phyloP scores from a whole-genome alignment of 2,113 vertebrate genomes.

The Anoplopoma fimbria region DNA sequence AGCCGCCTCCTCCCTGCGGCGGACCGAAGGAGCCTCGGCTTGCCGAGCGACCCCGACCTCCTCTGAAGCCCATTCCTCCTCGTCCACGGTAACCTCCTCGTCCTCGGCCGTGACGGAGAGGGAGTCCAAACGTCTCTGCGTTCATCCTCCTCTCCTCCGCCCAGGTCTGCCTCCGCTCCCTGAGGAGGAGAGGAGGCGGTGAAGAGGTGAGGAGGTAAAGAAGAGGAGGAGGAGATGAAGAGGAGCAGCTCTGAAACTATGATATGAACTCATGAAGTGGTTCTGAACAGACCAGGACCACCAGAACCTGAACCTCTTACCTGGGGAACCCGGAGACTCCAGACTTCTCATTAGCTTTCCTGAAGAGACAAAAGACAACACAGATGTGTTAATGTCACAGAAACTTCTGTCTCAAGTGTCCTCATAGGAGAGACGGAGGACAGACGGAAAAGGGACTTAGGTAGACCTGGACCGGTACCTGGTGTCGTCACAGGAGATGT shows the following conservation, averaged over 20 bases:
- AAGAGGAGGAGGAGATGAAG: not conserved
- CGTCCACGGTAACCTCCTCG: constrained; percentile 89
- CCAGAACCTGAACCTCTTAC: constrained; percentile 43
- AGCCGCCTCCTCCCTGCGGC: constrained; percentile 83
- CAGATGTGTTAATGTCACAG: not conserved
- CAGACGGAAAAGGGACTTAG: too few relatives aligned
- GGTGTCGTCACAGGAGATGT: constrained; percentile 97
- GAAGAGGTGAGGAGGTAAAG: not conserved
- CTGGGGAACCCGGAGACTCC: constrained; percentile 68
- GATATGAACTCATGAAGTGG: too few relatives aligned
- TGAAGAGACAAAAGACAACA: constrained; percentile 30
- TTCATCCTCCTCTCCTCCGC: constrained; percentile 93
- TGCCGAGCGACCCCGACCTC: constrained; percentile 86
- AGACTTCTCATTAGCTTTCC: constrained; percentile 76
- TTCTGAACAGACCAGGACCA: too few relatives aligned
- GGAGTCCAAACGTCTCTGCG: constrained; percentile 93
- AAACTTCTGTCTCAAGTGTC: too few relatives aligned
- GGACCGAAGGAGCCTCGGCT: constrained; percentile 85
- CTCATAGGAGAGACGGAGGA: too few relatives aligned
- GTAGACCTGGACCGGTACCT: constrained; percentile 89
- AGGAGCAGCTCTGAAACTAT: not conserved
- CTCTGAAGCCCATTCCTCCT: constrained; percentile 88
- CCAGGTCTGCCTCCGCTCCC: constrained; percentile 94
- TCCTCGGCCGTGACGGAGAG: constrained; percentile 89
- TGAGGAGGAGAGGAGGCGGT: constrained; percentile 41